These are phyloP conservation scores for Anorthoa munda DNA, from an alignment of 2,888 invertebrate species.

Conservation along the genomic window DNA sequence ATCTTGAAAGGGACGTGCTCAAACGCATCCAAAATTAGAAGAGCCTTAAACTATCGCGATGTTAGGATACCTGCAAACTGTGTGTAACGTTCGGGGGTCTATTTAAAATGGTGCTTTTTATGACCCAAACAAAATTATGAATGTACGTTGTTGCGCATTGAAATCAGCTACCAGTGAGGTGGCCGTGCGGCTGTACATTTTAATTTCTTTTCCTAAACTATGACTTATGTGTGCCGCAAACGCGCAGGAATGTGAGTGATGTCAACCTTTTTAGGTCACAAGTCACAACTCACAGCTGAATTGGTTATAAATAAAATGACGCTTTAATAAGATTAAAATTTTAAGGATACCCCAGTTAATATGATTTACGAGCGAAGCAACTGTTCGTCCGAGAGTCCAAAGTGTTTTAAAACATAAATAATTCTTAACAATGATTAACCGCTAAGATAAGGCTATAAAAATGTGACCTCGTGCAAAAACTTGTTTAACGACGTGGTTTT, in stretches of 20 bases:
- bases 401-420: constrained; percentile 78
- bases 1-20: constrained; percentile 87
- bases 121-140: constrained; percentile 89
- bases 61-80: constrained; percentile 57
- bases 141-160: constrained; percentile 79
- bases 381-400: constrained; percentile 52
- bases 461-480: constrained; percentile 74
- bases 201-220: constrained; percentile 75
- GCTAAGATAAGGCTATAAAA: constrained; percentile 75
- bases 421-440: constrained; percentile 77
- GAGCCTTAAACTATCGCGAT: constrained; percentile 73
- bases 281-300: constrained; percentile 53
- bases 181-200: constrained; percentile 75
- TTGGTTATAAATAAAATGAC: constrained; percentile 60
- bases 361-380: constrained; percentile 74
- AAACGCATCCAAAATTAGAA: constrained; percentile 78
- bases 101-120: constrained; percentile 78
- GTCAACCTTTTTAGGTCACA: constrained; percentile 62
- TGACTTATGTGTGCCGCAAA: constrained; percentile 74
- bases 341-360: constrained; percentile 69
- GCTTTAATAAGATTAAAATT: constrained; percentile 62
- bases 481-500: constrained; percentile 67
- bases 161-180: constrained; percentile 78
- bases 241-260: constrained; percentile 72
- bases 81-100: constrained; percentile 74